Conservation (phyloP, 2,797 vertebrate species). For the Acrocephalus scirpaceus region DNA sequence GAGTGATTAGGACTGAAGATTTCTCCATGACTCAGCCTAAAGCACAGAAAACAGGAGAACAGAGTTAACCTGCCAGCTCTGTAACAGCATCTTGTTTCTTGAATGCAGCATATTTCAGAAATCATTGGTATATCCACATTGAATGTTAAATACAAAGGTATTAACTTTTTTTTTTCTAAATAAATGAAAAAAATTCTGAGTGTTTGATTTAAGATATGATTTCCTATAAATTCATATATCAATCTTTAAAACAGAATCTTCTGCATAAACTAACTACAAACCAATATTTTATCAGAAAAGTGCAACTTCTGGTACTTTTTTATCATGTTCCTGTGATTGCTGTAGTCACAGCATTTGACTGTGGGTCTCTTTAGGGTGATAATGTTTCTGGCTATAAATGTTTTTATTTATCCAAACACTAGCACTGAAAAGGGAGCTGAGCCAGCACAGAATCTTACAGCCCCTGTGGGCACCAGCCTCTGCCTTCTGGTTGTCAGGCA, state of each 20-base stretch:
- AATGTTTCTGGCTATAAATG: not conserved
- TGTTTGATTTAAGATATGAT: not conserved
- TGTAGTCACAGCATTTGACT: not conserved
- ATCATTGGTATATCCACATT: not conserved
- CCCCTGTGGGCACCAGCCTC: not conserved
- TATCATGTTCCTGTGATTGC: not conserved
- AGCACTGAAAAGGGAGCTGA: not conserved
- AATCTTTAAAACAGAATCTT: not conserved
- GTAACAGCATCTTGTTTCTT: accelerated
- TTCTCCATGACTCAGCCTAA: not conserved
- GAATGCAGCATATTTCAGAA: not conserved
- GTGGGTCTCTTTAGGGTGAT: not conserved
- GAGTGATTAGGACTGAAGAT: not conserved
- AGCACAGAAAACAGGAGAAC: not conserved
- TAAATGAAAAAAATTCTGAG: not conserved
- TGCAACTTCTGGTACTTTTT: not conserved
- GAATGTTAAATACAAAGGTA: not conserved
- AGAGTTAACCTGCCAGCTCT: not conserved
- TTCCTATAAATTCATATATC: not conserved
- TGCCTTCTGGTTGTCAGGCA: not conserved
- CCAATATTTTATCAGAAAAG: not conserved
- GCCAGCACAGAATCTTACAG: not conserved
- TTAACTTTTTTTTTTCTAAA: not conserved
- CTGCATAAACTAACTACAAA: not conserved
- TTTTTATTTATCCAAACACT: not conserved